Conservation (phyloP, 2,113 vertebrate species). For the Sebastes schlegelii region DNA sequence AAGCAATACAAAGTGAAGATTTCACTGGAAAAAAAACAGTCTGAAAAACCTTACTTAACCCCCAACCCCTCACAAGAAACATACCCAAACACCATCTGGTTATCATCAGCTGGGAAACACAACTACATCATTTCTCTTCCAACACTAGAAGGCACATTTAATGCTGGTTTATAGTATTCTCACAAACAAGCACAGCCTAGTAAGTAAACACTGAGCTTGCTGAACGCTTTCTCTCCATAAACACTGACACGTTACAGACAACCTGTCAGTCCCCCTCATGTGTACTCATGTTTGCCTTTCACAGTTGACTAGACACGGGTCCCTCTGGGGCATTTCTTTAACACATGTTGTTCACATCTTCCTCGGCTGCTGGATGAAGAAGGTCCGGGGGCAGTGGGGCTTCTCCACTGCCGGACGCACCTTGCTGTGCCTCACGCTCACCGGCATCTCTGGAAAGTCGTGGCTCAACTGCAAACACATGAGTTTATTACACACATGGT, state of each 20-base stretch:
- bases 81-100: conserved; percentile 45
- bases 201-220: conserved; percentile 45
- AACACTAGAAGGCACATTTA: conserved; percentile 34
- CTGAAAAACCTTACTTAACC: conserved; percentile 9
- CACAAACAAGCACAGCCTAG: conserved; percentile 37
- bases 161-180: conserved; percentile 37
- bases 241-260: conserved; percentile 38
- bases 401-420: conserved; percentile 90
- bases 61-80: conserved; percentile 21
- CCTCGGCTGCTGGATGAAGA: conserved; percentile 93
- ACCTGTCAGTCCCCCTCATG: conserved; percentile 26
- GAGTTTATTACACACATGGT: conserved; percentile 15
- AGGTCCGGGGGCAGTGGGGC: conserved; percentile 80
- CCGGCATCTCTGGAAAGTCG: conserved; percentile 88
- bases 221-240: conserved; percentile 17
- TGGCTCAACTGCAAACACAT: conserved; percentile 81
- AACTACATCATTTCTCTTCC: conserved; percentile 40
- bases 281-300: conserved; percentile 51
- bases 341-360: conserved; percentile 85
- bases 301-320: conserved; percentile 34
- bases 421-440: conserved; percentile 88
- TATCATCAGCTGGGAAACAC: conserved; percentile 45
- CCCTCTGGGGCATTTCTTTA: neutral
- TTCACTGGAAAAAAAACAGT: neutral
- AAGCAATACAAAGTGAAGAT: conserved; percentile 44